Percentiles rank a stretch among this genome's conserved stretches.
These are phyloP conservation scores for Eucidaris tribuloides DNA, from an alignment of 35 echinoderm and acorn worm species.

Conservation along the genomic window DNA sequence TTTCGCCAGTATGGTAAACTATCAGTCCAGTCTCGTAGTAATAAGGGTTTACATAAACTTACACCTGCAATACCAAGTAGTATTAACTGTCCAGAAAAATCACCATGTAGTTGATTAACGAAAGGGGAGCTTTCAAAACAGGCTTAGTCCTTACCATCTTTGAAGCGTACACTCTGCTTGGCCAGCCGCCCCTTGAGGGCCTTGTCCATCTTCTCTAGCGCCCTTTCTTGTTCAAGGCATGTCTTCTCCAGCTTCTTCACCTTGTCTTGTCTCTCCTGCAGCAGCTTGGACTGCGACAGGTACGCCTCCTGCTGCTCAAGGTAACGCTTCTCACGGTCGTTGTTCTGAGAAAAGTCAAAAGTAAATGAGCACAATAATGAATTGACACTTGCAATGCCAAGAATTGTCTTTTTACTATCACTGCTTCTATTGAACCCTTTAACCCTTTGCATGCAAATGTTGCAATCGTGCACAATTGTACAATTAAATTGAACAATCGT, in stretches of 20 bases:
- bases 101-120: too few relatives aligned
- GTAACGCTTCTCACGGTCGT: constrained; percentile 71
- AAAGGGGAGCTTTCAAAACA: neutral
- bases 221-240: constrained; percentile 73
- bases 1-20: too few relatives aligned
- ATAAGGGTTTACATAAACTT: too few relatives aligned
- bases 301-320: constrained; percentile 40
- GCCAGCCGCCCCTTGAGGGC: constrained; percentile 38
- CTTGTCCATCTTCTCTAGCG: constrained; percentile 88
- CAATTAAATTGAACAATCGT: too few relatives aligned
- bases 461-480: too few relatives aligned
- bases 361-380: neutral
- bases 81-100: too few relatives aligned
- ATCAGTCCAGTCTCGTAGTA: too few relatives aligned
- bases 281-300: constrained; percentile 12
- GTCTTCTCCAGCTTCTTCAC: constrained; percentile 85
- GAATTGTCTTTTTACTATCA: neutral
- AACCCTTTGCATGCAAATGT: too few relatives aligned
- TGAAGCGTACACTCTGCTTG: constrained; percentile 14
- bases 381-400: neutral
- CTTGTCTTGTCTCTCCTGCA: constrained; percentile 66
- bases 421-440: neutral
- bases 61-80: too few relatives aligned
- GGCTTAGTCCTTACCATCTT: constrained; percentile 4
- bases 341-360: constrained; percentile 3